phyloP scores from a whole-genome alignment of 2,113 vertebrate genomes.

The Microcebus griseorufus region DNA sequence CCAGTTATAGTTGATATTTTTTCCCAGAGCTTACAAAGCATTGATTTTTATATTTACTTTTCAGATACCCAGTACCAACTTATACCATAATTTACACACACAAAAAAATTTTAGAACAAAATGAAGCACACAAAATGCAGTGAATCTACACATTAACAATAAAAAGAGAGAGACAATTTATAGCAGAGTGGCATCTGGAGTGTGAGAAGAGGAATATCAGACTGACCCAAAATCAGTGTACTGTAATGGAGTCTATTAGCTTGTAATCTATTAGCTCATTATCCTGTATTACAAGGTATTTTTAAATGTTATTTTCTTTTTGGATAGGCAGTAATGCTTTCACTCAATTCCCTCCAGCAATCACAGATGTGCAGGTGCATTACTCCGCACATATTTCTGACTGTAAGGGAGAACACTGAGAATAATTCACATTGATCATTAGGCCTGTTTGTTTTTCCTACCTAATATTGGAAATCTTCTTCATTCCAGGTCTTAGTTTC shows the following conservation, averaged over 20 bases:
- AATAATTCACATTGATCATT: background rate
- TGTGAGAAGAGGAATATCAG: background rate
- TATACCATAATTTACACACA: background rate
- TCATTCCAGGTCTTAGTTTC: background rate
- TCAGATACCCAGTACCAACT: background rate
- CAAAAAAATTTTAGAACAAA: background rate
- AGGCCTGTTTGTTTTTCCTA: background rate
- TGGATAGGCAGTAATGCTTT: background rate
- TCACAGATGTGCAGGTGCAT: background rate
- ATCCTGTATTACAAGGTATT: constrained; percentile 43
- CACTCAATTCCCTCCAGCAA: background rate
- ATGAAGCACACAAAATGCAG: background rate
- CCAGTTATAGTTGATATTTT: background rate
- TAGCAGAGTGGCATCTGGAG: background rate
- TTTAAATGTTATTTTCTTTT: constrained; percentile 54
- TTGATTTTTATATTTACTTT: constrained; percentile 21
- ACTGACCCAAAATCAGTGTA: background rate
- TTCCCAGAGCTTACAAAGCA: background rate
- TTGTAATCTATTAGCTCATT: constrained; percentile 31
- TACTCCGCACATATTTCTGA: background rate
- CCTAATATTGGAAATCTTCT: background rate
- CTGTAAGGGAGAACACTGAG: background rate
- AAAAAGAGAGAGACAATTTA: background rate
- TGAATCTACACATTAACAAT: background rate
- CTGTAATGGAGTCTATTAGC: background rate